Base-by-base conservation (phyloP, 1,140 invertebrate genomes). In the Papilio polytes region DNA sequence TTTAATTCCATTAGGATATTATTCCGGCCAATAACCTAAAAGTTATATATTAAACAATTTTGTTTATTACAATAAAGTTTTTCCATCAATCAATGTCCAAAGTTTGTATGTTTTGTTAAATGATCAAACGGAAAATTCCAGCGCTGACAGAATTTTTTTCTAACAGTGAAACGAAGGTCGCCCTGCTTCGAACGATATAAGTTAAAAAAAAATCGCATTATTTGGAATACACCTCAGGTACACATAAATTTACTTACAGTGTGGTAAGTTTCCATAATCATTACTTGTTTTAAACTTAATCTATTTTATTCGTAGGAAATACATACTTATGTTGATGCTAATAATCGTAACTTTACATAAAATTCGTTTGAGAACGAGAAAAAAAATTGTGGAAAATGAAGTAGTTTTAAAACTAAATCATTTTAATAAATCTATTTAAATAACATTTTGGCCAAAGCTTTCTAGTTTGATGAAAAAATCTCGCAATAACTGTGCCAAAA, bases 61-160 rank as follows among this genome's bases (percentile, higher is more conserved):
- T 73, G 18, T 73, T 73, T 44, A 22, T 74, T n/a, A 10, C 1
- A 74, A 44, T 22, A 74, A 74, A 74, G n/a, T 46, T 44, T 48
- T 48, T 51, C 73, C 73, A 48, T 74, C 41, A 74, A 26, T 22
- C 41, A 46, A 74, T 18, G 73, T 74, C 44, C n/a, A 26, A 15
- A 20, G n/a, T 48, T 36, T 22, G 18, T 22, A 3, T 48, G n/a
- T 48, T 36, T 74, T 74, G 31, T 48, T 74, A 74, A 74, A 48
- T 74, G 41, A 74, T 74, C 44, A 20, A 44, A 44, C 15, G 44
- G 44, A 31, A 63, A 63, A 63, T 63, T 26, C 22, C 59, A 31
- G 10, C 59, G 59, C 22, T 63, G 10, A 26, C 59, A 63, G 20
- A 48, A 26, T 22, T n/a, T 63, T 63, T 63, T 63, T 63, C 22